These are phyloP conservation scores for Epinephelus fuscoguttatus DNA, from an alignment of 2,113 vertebrate species.

Conservation along the genomic window DNA sequence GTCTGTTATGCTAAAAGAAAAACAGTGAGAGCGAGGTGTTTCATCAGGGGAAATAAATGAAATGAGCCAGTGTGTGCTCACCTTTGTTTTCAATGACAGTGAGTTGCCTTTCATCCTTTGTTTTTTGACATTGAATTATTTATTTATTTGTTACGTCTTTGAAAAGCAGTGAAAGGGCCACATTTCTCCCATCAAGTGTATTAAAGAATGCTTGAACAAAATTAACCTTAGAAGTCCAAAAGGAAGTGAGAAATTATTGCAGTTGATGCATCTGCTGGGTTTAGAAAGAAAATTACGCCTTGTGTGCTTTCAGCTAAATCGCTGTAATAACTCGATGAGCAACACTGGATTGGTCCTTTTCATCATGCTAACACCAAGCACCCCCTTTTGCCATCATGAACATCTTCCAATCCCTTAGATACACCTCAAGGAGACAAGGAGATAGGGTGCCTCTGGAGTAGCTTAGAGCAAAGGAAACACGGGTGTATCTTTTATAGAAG, in stretches of 20 bases:
- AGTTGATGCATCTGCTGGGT: neutral
- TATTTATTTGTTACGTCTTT: neutral
- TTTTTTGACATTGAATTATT: neutral
- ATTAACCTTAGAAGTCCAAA: neutral
- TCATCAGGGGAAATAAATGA: constrained; percentile 28
- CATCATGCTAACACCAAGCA: no score
- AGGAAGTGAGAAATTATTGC: neutral
- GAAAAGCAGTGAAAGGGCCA: neutral
- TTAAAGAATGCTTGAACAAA: neutral
- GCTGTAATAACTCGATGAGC: neutral
- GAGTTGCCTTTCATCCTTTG: constrained; percentile 2
- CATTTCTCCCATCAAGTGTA: neutral
- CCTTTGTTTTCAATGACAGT: constrained; percentile 5
- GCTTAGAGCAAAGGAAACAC: no score
- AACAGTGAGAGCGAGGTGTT: neutral
- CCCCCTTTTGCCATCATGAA: no score
- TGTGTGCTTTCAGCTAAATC: neutral
- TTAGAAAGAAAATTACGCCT: neutral
- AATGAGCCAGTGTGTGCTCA: neutral
- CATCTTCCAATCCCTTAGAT: no score
- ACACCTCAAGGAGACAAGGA: no score
- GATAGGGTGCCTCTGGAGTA: no score
- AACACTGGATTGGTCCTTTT: neutral
- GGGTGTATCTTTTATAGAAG: no score
- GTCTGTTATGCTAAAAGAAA: neutral